These are phyloP conservation scores for Agrilus planipennis DNA, from an alignment of 1,140 invertebrate species.

Conservation along the genomic window DNA sequence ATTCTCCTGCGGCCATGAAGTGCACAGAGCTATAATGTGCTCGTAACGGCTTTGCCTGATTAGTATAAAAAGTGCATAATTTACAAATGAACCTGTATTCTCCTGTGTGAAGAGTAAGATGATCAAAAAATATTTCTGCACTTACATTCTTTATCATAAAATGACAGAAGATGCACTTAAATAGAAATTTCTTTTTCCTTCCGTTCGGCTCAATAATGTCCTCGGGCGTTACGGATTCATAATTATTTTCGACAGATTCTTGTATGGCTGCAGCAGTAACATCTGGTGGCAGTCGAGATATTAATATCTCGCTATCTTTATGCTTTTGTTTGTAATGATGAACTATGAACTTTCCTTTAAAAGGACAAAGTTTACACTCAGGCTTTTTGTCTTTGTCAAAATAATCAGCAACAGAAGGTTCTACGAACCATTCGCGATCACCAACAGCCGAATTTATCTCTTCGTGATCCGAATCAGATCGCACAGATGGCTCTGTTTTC, in stretches of 20 bases:
- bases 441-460: background rate
- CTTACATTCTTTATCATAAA: conserved; percentile 5
- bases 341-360: conserved; percentile 47
- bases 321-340: conserved; percentile 51
- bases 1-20: conserved; percentile 1
- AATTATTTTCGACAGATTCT: conserved; percentile 23
- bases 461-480: background rate
- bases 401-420: conserved; percentile 24
- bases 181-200: background rate
- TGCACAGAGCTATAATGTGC: conserved; percentile 37
- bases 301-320: conserved; percentile 48
- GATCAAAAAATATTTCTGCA: conserved; percentile 8
- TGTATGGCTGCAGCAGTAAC: conserved; percentile 38
- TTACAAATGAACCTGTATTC: conserved; percentile 53
- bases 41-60: conserved; percentile 34
- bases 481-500: no score
- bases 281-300: conserved; percentile 42
- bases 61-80: conserved; percentile 39
- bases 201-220: conserved; percentile 3
- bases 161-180: conserved; percentile 1
- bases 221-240: conserved; percentile 9
- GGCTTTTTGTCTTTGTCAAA: conserved; percentile 27
- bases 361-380: conserved; percentile 46
- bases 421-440: conserved; percentile 11
- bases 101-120: conserved; percentile 58